These are phyloP conservation scores for Spisula solida DNA, from an alignment of 2,888 invertebrate genomes.

Conservation along the genomic window DNA sequence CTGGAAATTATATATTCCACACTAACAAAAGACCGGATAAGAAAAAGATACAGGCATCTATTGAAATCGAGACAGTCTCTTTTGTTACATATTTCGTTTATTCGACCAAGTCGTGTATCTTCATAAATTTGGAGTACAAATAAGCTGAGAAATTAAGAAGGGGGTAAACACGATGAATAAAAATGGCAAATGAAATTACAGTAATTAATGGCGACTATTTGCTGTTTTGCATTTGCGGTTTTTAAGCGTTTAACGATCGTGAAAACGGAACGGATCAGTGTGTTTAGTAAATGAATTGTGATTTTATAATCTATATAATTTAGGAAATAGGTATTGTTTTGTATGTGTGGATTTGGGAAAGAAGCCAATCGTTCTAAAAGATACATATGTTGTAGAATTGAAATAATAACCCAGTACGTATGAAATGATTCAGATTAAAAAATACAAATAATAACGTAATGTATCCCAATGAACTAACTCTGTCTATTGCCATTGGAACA, in stretches of 20 bases:
- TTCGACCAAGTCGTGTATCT: conserved; percentile 61
- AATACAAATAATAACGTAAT: too few relatives aligned
- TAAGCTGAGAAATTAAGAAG: conserved; percentile 18
- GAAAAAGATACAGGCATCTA: conserved; percentile 59
- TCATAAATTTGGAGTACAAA: conserved; percentile 56
- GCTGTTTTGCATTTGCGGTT: conserved; percentile 7
- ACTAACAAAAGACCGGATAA: conserved; percentile 65
- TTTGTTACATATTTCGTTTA: conserved; percentile 61
- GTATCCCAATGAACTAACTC: too few relatives aligned
- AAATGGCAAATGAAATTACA: conserved; percentile 21
- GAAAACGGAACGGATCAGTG: not conserved
- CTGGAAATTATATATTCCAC: conserved; percentile 68
- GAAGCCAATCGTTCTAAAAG: too few relatives aligned
- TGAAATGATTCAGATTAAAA: too few relatives aligned
- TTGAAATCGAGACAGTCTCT: conserved; percentile 59
- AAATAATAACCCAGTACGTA: too few relatives aligned
- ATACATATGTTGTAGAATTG: too few relatives aligned
- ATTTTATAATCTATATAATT: not conserved
- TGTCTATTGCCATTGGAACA: too few relatives aligned
- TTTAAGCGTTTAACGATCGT: not conserved
- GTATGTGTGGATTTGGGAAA: too few relatives aligned
- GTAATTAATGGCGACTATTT: not conserved
- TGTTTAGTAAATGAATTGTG: not conserved
- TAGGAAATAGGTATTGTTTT: not conserved
- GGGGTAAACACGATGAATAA: conserved; percentile 5